A percentile compares a stretch with the other conserved stretches of the same genome.
Evolutionary conservation across 2,888 invertebrate species (phyloP).

Genomic region (Nematopogon swammerdamellus): DNA sequence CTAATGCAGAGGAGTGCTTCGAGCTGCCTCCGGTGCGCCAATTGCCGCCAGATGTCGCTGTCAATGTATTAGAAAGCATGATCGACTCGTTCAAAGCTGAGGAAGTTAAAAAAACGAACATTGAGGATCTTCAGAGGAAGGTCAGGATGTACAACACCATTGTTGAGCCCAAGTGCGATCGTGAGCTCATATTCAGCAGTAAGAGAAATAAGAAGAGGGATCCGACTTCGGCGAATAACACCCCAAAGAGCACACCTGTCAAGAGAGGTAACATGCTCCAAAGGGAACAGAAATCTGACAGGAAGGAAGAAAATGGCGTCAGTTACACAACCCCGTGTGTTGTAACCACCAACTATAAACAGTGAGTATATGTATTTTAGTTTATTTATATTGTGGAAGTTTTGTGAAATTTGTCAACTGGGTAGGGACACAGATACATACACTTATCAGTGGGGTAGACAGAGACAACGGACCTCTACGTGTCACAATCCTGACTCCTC

Average conservation of each 20-base stretch:
- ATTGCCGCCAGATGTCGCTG: conserved; percentile 40
- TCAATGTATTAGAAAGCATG: conserved; percentile 39
- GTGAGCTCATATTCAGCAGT: conserved; percentile 63
- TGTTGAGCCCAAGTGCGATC: conserved; percentile 68
- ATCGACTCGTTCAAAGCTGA: conserved; percentile 37
- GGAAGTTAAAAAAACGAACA: neutral
- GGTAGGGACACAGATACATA: too few relatives aligned
- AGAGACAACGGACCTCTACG: too few relatives aligned
- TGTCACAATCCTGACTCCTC: too few relatives aligned
- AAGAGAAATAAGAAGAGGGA: conserved; percentile 32
- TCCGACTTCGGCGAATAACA: conserved; percentile 14
- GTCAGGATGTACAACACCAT: conserved; percentile 68
- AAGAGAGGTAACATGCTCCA: conserved; percentile 19
- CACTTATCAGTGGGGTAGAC: too few relatives aligned
- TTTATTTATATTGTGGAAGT: too few relatives aligned
- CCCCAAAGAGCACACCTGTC: conserved; percentile 13
- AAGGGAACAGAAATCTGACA: conserved; percentile 14
- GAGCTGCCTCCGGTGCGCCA: conserved; percentile 63
- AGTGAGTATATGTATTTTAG: neutral
- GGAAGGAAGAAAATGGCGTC: conserved; percentile 10
- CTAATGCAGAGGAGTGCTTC: conserved; percentile 71
- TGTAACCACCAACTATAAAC: conserved; percentile 16
- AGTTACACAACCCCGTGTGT: conserved; percentile 34
- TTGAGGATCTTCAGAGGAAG: conserved; percentile 41
- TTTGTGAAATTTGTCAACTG: too few relatives aligned